Conservation (phyloP, 1,140 invertebrate species). For the Magallana gigas region DNA sequence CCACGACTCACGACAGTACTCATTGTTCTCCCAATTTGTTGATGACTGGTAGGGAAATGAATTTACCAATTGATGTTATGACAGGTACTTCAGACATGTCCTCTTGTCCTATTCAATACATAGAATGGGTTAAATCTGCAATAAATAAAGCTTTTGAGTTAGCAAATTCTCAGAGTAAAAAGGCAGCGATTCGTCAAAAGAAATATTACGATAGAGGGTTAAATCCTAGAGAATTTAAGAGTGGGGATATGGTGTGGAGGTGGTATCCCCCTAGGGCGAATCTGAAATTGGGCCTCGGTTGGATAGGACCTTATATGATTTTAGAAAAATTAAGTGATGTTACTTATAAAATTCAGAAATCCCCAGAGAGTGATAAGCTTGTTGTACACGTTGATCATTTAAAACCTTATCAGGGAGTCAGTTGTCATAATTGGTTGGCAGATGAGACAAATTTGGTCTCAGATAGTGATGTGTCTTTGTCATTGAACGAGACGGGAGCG, state of each 20-base stretch:
- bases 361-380: not conserved
- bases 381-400: slow-evolving; percentile 54
- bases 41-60: slow-evolving; percentile 58
- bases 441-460: not conserved
- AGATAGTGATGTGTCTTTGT: not conserved
- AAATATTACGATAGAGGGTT: slow-evolving; percentile 50
- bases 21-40: slow-evolving; percentile 52
- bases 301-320: slow-evolving; percentile 49
- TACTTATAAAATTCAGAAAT: slow-evolving; percentile 38
- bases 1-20: slow-evolving; percentile 54
- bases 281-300: slow-evolving; percentile 41
- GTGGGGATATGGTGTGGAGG: too few relatives aligned
- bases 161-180: not conserved
- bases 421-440: not conserved
- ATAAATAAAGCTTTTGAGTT: slow-evolving; percentile 32
- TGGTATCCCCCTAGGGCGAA: not conserved
- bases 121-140: slow-evolving; percentile 54
- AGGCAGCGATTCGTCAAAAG: slow-evolving; percentile 42
- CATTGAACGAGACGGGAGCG: not conserved
- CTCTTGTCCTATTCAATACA: slow-evolving; percentile 54
- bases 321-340: slow-evolving; percentile 25
- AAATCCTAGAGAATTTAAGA: slow-evolving; percentile 35
- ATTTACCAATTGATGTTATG: slow-evolving; percentile 57
- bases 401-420: slow-evolving; percentile 34
- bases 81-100: slow-evolving; percentile 40